Percentiles rank a stretch among this genome's conserved stretches.
phyloP scores from a whole-genome alignment of 2,797 vertebrate species.

The Cyclura pinguis region DNA sequence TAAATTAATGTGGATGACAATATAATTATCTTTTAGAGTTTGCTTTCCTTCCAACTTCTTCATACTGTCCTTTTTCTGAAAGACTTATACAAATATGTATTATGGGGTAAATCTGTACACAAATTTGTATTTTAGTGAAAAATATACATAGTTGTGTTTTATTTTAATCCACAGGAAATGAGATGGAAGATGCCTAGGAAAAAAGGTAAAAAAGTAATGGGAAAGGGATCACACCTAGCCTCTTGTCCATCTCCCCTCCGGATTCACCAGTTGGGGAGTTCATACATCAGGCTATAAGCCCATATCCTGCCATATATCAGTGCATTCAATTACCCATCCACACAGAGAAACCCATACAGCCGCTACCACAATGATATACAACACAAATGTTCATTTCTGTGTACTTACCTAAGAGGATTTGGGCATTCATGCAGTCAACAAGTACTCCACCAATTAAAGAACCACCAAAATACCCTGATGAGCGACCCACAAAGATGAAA shows the following conservation, averaged over 20 bases:
- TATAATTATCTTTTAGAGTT: neutral
- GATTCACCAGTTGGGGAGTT: no score
- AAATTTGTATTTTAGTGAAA: neutral
- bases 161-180: neutral
- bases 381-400: neutral
- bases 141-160: neutral
- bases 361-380: neutral
- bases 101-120: neutral
- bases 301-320: neutral
- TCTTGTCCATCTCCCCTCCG: neutral
- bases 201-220: neutral
- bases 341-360: neutral
- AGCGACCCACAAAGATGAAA: conserved; percentile 90
- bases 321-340: neutral
- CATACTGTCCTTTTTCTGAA: neutral
- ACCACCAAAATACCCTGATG: conserved; percentile 88
- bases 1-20: neutral
- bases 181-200: neutral
- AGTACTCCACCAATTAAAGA: conserved; percentile 89
- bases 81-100: neutral
- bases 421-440: conserved; percentile 87
- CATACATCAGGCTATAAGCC: neutral
- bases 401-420: conserved; percentile 89
- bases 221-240: neutral
- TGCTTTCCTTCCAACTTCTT: neutral